These are phyloP conservation scores for Spodoptera exigua DNA, from an alignment of 2,888 invertebrate genomes.

Conservation along the genomic window DNA sequence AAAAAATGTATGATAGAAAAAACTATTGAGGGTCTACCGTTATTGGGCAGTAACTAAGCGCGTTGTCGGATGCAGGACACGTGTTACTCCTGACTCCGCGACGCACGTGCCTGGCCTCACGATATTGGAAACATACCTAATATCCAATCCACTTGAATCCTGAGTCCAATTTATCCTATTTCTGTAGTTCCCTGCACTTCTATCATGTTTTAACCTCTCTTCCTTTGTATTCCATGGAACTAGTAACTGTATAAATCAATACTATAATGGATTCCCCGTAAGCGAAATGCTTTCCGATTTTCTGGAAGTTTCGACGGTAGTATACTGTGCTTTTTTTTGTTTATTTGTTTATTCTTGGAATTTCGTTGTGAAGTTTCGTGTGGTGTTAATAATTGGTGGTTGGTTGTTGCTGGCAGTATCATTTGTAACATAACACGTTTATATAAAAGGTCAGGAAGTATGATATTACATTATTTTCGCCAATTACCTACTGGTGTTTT, in stretches of 20 bases:
- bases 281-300: conserved; percentile 36
- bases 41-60: conserved; percentile 67
- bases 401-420: too few relatives aligned
- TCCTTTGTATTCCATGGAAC: conserved; percentile 60
- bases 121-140: conserved; percentile 61
- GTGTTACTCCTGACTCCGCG: conserved; percentile 76
- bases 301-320: neutral
- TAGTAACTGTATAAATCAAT: conserved; percentile 59
- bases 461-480: too few relatives aligned
- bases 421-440: too few relatives aligned
- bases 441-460: too few relatives aligned
- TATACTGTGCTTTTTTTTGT: too few relatives aligned
- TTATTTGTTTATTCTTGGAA: too few relatives aligned
- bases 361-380: too few relatives aligned
- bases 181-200: conserved; percentile 68
- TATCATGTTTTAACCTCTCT: conserved; percentile 58
- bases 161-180: conserved; percentile 77
- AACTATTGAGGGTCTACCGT: conserved; percentile 63
- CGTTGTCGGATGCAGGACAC: conserved; percentile 71
- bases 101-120: conserved; percentile 76
- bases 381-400: too few relatives aligned
- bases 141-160: conserved; percentile 75
- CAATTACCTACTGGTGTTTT: too few relatives aligned
- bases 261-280: conserved; percentile 67
- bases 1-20: conserved; percentile 45